A percentile compares a stretch with the other conserved stretches of the same genome.
Conservation (phyloP, 2,797 vertebrate species). For the Fistularia tabacaria region DNA sequence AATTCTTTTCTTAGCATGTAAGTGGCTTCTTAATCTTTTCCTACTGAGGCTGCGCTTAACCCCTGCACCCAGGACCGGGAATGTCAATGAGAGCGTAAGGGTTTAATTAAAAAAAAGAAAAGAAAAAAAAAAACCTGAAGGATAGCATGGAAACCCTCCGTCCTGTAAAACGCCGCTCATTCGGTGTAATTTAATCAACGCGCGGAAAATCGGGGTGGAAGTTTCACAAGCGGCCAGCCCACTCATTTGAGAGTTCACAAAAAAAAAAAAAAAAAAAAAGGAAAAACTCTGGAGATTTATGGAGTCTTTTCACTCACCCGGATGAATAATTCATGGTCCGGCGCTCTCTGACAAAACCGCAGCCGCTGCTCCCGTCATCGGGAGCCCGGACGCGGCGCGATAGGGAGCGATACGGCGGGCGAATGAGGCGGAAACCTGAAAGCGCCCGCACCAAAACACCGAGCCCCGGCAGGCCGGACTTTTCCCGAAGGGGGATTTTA, state of each 20-base stretch:
- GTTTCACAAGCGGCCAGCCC: slow-evolving; percentile 24
- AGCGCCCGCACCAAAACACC: too few relatives aligned
- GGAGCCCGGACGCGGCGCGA: too few relatives aligned
- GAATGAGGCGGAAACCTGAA: too few relatives aligned
- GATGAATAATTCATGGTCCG: slow-evolving; percentile 57
- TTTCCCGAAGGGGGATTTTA: too few relatives aligned
- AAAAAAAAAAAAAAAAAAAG: slow-evolving; percentile 27
- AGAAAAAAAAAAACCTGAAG: slow-evolving; percentile 17
- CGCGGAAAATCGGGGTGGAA: slow-evolving; percentile 39
- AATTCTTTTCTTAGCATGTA: slow-evolving; percentile 51
- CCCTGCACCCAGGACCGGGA: slow-evolving; percentile 27
- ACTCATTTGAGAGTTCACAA: slow-evolving; percentile 36
- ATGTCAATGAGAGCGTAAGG: slow-evolving; percentile 30
- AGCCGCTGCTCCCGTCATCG: too few relatives aligned
- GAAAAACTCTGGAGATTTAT: slow-evolving; percentile 52
- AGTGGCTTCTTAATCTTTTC: slow-evolving; percentile 62
- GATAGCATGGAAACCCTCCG: slow-evolving; percentile 30
- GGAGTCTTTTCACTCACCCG: slow-evolving; percentile 28
- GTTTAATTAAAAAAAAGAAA: slow-evolving; percentile 49
- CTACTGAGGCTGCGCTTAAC: slow-evolving; percentile 48
- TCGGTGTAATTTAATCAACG: slow-evolving; percentile 49
- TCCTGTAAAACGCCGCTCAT: slow-evolving; percentile 27
- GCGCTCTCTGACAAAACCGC: slow-evolving; percentile 33
- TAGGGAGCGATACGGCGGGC: too few relatives aligned
- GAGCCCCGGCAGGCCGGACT: too few relatives aligned